Percentiles rank a stretch among this genome's conserved stretches.
Evolutionary conservation across 2,113 vertebrate species (phyloP).

Genomic region (Eleginops maclovinus): DNA sequence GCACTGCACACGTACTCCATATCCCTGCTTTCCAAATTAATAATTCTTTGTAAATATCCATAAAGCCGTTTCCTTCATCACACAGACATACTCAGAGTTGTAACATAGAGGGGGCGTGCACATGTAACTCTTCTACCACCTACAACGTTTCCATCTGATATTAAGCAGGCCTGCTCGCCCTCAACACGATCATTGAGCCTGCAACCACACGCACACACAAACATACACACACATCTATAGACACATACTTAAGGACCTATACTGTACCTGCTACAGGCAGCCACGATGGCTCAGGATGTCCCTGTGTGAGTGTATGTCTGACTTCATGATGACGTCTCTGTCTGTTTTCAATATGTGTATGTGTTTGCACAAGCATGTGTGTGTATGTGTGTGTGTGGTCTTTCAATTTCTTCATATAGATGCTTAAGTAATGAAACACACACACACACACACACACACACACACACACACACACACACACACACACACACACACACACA

Average conservation of each 20-base stretch:
- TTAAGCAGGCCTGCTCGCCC: slow-evolving; percentile 57
- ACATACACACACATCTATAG: too few species aligned
- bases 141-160: slow-evolving; percentile 67
- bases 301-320: slow-evolving; percentile 16
- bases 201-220: slow-evolving; percentile 15
- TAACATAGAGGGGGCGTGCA: slow-evolving; percentile 40
- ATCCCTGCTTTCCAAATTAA: slow-evolving; percentile 65
- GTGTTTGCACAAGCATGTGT: slow-evolving; percentile 14
- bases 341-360: slow-evolving; percentile 14
- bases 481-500: slow-evolving; percentile 35
- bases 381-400: slow-evolving; percentile 48
- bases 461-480: slow-evolving; percentile 33
- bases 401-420: slow-evolving; percentile 50
- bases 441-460: slow-evolving; percentile 24
- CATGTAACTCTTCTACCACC: slow-evolving; percentile 71
- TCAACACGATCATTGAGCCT: slow-evolving; percentile 14
- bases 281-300: slow-evolving; percentile 19
- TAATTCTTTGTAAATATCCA: slow-evolving; percentile 73
- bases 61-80: slow-evolving; percentile 67
- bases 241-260: background rate
- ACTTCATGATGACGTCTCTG: slow-evolving; percentile 41
- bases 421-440: slow-evolving; percentile 57
- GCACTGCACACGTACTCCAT: slow-evolving; percentile 44
- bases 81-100: slow-evolving; percentile 35
- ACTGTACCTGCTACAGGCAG: slow-evolving; percentile 18